Percentiles rank a stretch among this genome's conserved stretches.
Evolutionary conservation across 2,113 vertebrate genomes (phyloP).

Genomic region (Toxostoma redivivum): DNA sequence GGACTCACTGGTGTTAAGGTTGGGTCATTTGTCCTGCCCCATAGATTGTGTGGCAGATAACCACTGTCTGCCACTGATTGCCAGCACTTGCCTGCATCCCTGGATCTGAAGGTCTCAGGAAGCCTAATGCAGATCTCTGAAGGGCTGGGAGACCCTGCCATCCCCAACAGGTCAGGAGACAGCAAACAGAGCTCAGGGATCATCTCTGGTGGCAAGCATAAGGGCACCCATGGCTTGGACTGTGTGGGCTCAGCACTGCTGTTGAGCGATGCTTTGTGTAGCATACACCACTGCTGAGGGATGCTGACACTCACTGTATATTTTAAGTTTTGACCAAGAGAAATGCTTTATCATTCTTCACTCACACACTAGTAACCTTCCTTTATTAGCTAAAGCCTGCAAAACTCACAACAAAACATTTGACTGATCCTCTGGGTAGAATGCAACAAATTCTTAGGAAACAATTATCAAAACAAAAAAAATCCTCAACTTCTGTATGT

Average conservation of each 20-base stretch:
- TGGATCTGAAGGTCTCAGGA: background rate
- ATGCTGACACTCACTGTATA: background rate
- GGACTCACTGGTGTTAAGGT: background rate
- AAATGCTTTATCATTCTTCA: background rate
- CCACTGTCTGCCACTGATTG: background rate
- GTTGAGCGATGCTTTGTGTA: background rate
- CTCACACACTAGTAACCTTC: background rate
- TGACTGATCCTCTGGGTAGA: background rate
- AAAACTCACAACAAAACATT: background rate
- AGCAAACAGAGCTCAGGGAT: background rate
- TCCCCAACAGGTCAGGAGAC: background rate
- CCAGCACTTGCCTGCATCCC: background rate
- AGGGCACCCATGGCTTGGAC: rapidly evolving
- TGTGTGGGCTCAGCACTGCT: background rate
- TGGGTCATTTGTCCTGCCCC: rapidly evolving
- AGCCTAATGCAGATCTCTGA: background rate
- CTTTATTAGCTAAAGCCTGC: background rate
- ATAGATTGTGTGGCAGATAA: background rate
- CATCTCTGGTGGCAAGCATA: rapidly evolving
- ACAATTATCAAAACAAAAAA: background rate
- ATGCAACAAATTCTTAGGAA: background rate
- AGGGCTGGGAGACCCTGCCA: background rate
- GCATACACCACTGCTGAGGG: background rate
- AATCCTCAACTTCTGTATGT: background rate
- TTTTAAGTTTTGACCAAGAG: background rate